phyloP scores from a whole-genome alignment of 2,113 vertebrate species.

The Regulus satrapa region DNA sequence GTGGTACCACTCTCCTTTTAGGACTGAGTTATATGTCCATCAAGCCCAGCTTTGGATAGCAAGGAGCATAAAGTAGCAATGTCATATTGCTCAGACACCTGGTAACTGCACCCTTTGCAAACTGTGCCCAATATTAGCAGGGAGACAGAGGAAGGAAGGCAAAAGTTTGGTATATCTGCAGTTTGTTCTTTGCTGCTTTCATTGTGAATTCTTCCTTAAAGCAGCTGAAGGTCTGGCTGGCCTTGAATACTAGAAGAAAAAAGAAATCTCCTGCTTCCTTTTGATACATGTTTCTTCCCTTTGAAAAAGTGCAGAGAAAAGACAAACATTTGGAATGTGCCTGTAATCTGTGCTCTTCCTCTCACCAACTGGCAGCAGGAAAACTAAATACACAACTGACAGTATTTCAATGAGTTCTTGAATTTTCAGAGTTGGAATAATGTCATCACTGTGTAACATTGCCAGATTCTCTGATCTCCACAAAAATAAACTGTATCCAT shows the following conservation, averaged over 20 bases:
- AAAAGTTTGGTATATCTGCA: neutral
- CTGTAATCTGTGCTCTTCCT: neutral
- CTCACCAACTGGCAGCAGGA: neutral
- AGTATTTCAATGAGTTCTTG: neutral
- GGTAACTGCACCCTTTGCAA: neutral
- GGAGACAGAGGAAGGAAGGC: neutral
- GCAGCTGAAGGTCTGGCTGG: neutral
- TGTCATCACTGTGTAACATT: neutral
- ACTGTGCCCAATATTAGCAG: neutral
- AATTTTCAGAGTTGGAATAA: neutral
- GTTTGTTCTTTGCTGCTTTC: neutral
- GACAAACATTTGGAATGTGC: neutral
- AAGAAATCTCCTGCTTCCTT: neutral
- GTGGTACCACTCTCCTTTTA: neutral
- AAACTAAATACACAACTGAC: neutral
- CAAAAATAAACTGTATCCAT: slow-evolving; percentile 19
- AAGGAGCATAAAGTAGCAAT: neutral
- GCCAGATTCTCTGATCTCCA: slow-evolving; percentile 33
- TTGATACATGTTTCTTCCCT: neutral
- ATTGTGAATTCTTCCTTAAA: neutral
- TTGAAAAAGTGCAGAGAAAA: neutral
- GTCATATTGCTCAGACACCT: neutral
- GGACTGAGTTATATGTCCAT: slow-evolving; percentile 20
- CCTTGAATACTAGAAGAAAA: neutral
- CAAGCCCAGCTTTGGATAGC: neutral